Percentiles rank a stretch among this genome's conserved stretches.
phyloP scores from a whole-genome alignment of 2,888 invertebrate species.

The Linnaemya tessellans region DNA sequence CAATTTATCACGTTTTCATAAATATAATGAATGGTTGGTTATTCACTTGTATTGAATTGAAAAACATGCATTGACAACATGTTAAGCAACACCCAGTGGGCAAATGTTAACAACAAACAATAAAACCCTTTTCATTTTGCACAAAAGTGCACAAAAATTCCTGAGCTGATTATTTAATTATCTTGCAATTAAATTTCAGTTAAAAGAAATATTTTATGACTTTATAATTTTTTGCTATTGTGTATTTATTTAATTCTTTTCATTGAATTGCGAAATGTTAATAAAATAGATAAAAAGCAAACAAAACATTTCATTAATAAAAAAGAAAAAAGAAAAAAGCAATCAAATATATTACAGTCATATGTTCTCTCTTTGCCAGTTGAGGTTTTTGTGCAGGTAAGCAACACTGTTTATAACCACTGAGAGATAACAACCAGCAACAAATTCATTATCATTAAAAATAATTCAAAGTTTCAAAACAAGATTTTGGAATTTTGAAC shows the following conservation, averaged over 20 bases:
- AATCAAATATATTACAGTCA: background rate
- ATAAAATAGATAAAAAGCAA: background rate
- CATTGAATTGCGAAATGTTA: background rate
- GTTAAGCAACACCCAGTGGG: no score
- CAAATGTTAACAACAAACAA: no score
- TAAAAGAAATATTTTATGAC: background rate
- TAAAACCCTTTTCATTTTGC: background rate
- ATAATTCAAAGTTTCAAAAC: background rate
- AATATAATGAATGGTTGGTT: no score
- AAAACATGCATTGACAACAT: no score
- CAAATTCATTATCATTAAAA: background rate
- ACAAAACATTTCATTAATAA: background rate
- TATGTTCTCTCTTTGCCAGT: background rate
- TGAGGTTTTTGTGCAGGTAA: background rate
- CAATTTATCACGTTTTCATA: no score
- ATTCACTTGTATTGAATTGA: no score
- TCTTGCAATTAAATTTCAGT: background rate
- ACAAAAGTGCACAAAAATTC: background rate
- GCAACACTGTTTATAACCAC: background rate
- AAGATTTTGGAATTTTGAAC: background rate
- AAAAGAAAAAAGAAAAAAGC: background rate
- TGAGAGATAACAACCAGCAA: background rate
- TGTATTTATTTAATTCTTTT: background rate
- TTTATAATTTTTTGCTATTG: background rate
- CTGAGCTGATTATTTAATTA: background rate